phyloP scores from a whole-genome alignment of 2,888 invertebrate genomes.

The Rhynchonema sp. region DNA sequence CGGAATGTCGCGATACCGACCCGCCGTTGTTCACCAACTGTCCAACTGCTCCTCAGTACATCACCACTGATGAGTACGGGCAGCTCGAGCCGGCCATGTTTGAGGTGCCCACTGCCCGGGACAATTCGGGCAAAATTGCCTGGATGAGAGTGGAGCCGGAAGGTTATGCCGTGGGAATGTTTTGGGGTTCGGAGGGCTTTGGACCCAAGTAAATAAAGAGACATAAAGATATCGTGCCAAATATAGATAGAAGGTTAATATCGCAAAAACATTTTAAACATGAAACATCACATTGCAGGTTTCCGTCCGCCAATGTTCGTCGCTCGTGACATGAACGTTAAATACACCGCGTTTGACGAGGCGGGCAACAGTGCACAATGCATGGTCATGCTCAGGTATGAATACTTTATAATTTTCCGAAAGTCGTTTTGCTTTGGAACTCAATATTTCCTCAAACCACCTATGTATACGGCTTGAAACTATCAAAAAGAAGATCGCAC shows the following conservation, averaged over 20 bases:
- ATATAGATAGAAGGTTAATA: no score
- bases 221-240: slow-evolving; percentile 74
- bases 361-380: slow-evolving; percentile 94
- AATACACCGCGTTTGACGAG: slow-evolving; percentile 87
- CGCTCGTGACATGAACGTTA: slow-evolving; percentile 55
- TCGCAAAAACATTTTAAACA: no score
- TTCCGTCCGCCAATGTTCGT: slow-evolving; percentile 17
- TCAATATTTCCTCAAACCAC: no score
- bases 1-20: slow-evolving; percentile 50
- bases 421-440: background rate
- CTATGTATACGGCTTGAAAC: no score
- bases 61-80: slow-evolving; percentile 58
- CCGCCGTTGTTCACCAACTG: slow-evolving; percentile 63
- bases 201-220: slow-evolving; percentile 17
- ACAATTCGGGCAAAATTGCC: slow-evolving; percentile 73
- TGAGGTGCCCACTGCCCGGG: slow-evolving; percentile 76
- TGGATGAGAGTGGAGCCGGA: slow-evolving; percentile 74
- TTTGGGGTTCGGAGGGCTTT: no score
- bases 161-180: slow-evolving; percentile 53
- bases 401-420: background rate
- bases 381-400: slow-evolving; percentile 60
- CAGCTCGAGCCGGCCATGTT: slow-evolving; percentile 76
- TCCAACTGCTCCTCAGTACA: slow-evolving; percentile 60
- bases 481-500: background rate
- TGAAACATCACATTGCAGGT: no score